Percentiles rank a stretch among this genome's conserved stretches.
Conservation (phyloP, 2,113 vertebrate genomes). For the Puntigrus tetrazona region DNA sequence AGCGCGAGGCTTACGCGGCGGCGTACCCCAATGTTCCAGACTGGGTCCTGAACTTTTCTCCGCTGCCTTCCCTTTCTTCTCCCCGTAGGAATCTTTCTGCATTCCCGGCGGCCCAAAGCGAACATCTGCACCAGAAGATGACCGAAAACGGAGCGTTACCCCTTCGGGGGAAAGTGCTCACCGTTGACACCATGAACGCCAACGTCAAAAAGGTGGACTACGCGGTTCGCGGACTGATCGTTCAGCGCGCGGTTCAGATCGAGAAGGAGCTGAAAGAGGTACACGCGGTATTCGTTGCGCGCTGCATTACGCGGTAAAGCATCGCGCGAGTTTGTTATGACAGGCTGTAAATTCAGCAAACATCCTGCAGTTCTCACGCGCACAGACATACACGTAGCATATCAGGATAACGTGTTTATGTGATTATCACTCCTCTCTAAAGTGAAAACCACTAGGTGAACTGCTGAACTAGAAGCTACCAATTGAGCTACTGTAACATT, state of each 20-base stretch:
- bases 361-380: no score
- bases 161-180: constrained; percentile 77
- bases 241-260: constrained; percentile 83
- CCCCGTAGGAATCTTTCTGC: constrained; percentile 68
- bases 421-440: neutral
- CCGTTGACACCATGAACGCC: constrained; percentile 85
- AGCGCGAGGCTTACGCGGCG: constrained; percentile 39
- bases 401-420: neutral
- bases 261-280: constrained; percentile 87
- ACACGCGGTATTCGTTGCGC: neutral
- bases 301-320: no score
- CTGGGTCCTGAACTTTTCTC: constrained; percentile 32
- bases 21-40: neutral
- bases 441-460: neutral
- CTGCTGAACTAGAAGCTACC: neutral
- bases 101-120: constrained; percentile 59
- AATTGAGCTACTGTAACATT: neutral
- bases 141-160: constrained; percentile 65
- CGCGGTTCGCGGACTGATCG: constrained; percentile 86
- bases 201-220: constrained; percentile 84
- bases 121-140: constrained; percentile 70
- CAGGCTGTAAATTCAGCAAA: neutral
- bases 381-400: neutral
- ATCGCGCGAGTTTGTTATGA: neutral
- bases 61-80: constrained; percentile 54